phyloP scores from a whole-genome alignment of 2,888 invertebrate species.

The Caradrina kadenii region DNA sequence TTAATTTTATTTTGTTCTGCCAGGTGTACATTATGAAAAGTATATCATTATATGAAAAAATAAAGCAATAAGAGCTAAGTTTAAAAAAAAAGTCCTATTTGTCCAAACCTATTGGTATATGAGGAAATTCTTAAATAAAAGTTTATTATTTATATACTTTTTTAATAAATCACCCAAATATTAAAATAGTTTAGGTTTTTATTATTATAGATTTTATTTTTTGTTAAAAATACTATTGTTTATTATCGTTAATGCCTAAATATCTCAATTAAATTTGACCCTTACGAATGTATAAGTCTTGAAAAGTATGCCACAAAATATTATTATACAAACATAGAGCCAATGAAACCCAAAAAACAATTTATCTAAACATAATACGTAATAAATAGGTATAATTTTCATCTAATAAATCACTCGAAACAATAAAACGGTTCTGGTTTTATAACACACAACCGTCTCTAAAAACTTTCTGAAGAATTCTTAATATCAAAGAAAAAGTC shows the following conservation, averaged over 20 bases:
- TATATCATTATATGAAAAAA: too few relatives aligned
- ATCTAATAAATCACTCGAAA: not conserved
- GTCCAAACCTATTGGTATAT: not conserved
- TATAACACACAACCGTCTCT: not conserved
- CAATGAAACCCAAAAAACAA: not conserved
- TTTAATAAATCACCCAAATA: too few relatives aligned
- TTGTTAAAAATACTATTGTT: too few relatives aligned
- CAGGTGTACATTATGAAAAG: not conserved
- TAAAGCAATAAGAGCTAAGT: too few relatives aligned
- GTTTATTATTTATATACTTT: too few relatives aligned
- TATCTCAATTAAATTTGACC: too few relatives aligned
- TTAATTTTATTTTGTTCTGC: not conserved
- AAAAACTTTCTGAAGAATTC: constrained; percentile 9
- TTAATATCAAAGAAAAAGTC: constrained; percentile 13
- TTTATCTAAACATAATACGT: not conserved
- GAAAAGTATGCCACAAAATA: too few relatives aligned
- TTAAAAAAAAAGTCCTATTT: not conserved
- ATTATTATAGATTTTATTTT: too few relatives aligned
- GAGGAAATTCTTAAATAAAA: too few relatives aligned
- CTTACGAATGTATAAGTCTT: not conserved
- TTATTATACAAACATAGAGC: not conserved
- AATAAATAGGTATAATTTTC: not conserved
- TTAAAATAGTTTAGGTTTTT: too few relatives aligned
- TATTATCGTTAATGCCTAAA: too few relatives aligned
- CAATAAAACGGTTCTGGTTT: not conserved